A percentile compares a stretch with the other conserved stretches of the same genome.
Evolutionary conservation across 2,888 invertebrate species (phyloP).

Genomic region (Perizoma affinitatum): DNA sequence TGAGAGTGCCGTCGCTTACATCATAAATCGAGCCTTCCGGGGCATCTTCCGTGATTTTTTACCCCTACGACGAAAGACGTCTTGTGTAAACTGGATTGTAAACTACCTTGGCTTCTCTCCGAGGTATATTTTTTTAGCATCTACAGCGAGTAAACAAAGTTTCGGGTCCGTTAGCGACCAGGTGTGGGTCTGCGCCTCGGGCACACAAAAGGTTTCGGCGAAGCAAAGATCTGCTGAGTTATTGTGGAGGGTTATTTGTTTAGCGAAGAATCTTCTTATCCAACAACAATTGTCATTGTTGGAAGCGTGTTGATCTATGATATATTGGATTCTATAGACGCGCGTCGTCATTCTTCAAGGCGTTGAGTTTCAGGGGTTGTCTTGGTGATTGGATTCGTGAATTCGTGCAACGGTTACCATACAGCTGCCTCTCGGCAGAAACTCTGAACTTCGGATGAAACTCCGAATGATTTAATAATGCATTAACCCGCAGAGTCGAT

Average conservation of each 20-base stretch:
- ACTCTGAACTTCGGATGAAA: too few species aligned
- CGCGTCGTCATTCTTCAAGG: constrained; percentile 55
- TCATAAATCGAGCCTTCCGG: constrained; percentile 82
- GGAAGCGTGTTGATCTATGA: constrained; percentile 71
- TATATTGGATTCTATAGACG: constrained; percentile 67
- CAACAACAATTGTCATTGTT: constrained; percentile 54
- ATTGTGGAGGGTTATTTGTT: constrained; percentile 70
- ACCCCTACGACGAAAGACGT: constrained; percentile 76
- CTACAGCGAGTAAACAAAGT: constrained; percentile 67
- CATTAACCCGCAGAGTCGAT: constrained; percentile 74
- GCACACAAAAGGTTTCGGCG: constrained; percentile 80
- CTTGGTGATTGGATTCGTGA: constrained; percentile 51
- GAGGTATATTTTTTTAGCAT: constrained; percentile 71
- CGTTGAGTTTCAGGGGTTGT: constrained; percentile 49
- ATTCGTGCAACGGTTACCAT: constrained; percentile 47
- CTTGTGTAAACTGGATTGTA: constrained; percentile 70
- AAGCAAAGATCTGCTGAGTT: constrained; percentile 66
- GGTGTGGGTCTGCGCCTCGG: constrained; percentile 71
- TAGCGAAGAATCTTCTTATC: constrained; percentile 70
- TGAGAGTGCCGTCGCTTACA: constrained; percentile 65
- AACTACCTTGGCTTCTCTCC: constrained; percentile 59
- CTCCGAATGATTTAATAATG: constrained; percentile 80
- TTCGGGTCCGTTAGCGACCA: constrained; percentile 65
- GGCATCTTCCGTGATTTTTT: constrained; percentile 78
- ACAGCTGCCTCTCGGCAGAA: constrained; percentile 77